Percentiles rank a stretch among this genome's conserved stretches.
These are phyloP conservation scores for Syrmaticus mikado DNA, from an alignment of 2,113 vertebrate species.

Conservation along the genomic window DNA sequence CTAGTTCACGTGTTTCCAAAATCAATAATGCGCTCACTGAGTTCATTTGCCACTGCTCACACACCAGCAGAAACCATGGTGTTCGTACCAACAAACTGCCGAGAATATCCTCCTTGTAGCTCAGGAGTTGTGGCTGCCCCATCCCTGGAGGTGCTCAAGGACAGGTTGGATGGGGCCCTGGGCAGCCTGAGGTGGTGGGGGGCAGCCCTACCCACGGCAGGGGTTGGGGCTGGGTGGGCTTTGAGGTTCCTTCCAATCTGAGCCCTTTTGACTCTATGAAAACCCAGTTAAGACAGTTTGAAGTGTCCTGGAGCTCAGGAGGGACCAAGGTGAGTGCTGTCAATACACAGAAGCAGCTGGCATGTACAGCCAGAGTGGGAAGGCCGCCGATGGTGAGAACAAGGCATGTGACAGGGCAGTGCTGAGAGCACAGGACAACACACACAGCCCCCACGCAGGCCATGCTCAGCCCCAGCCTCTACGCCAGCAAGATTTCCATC, in stretches of 20 bases:
- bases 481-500: background rate
- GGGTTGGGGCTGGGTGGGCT: background rate
- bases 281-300: background rate
- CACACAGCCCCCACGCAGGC: background rate
- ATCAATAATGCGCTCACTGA: background rate
- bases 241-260: background rate
- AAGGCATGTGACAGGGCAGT: slow-evolving; percentile 16
- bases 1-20: background rate
- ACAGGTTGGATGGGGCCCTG: background rate
- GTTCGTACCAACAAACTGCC: background rate
- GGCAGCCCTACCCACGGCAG: too few species aligned
- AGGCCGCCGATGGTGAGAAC: background rate
- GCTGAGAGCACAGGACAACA: background rate
- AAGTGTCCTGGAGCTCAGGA: background rate
- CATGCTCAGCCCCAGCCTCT: slow-evolving; percentile 19
- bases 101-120: background rate
- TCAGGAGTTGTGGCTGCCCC: background rate
- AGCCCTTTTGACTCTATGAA: background rate
- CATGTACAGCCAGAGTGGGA: background rate
- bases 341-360: background rate
- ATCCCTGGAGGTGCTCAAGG: background rate
- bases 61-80: background rate
- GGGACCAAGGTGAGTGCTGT: background rate
- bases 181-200: background rate
- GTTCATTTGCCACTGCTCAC: background rate